Percentiles rank a stretch among this genome's conserved stretches.
Evolutionary conservation across 2,888 invertebrate genomes (phyloP).

Genomic region (Ornithoptera alexandrae): DNA sequence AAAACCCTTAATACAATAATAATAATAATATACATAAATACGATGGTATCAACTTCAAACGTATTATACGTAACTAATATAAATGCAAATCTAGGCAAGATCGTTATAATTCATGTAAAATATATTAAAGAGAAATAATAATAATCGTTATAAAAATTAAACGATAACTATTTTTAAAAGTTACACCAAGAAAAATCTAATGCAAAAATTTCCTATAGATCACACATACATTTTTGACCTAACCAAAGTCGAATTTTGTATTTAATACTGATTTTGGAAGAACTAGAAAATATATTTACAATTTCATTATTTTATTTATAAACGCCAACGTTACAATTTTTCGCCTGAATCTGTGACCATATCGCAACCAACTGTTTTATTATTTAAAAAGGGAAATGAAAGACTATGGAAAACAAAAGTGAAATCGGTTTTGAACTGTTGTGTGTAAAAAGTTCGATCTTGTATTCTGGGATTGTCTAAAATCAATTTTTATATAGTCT

Average conservation of each 20-base stretch:
- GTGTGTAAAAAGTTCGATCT: constrained; percentile 79
- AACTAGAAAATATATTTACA: constrained; percentile 79
- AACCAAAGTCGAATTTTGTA: constrained; percentile 79
- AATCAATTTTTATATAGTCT: constrained; percentile 73
- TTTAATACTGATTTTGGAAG: constrained; percentile 81
- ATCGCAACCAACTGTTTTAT: constrained; percentile 72
- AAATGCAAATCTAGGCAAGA: constrained; percentile 80
- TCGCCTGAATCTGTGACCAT: constrained; percentile 76
- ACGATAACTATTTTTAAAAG: constrained; percentile 55
- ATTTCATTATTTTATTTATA: constrained; percentile 51
- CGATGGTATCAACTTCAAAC: constrained; percentile 79
- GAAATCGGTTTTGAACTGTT: constrained; percentile 57
- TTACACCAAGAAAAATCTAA: constrained; percentile 71
- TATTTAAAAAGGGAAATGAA: constrained; percentile 38
- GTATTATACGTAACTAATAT: constrained; percentile 72
- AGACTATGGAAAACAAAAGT: constrained; percentile 51
- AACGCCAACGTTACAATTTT: constrained; percentile 72
- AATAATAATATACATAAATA: constrained; percentile 77
- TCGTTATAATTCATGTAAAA: constrained; percentile 68
- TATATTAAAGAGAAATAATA: constrained; percentile 60
- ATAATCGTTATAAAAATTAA: constrained; percentile 48
- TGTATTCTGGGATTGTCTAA: constrained; percentile 79
- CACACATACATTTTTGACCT: constrained; percentile 79
- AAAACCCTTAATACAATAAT: constrained; percentile 74
- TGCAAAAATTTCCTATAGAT: constrained; percentile 72